Conservation (phyloP, 2,797 vertebrate species). For the Acestrorhynchus altus region DNA sequence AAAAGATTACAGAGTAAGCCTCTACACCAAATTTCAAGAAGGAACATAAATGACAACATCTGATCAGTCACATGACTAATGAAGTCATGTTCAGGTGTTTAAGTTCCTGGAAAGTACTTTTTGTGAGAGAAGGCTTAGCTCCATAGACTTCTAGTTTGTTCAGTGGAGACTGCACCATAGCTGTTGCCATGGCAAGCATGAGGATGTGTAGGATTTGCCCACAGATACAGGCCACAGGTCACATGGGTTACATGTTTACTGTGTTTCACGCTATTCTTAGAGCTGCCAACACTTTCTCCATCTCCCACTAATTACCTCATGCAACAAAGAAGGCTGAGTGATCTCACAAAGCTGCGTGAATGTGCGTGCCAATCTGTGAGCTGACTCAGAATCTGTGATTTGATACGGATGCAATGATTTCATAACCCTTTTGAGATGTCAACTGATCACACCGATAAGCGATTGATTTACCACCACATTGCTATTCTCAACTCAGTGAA, state of each 20-base stretch:
- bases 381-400: slow-evolving; percentile 4
- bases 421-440: slow-evolving; percentile 21
- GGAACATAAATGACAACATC: not conserved
- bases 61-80: not conserved
- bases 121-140: not conserved
- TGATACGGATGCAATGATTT: slow-evolving; percentile 24
- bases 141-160: slow-evolving; percentile 19
- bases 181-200: slow-evolving; percentile 58
- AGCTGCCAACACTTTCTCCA: slow-evolving; percentile 30
- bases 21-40: not conserved
- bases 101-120: not conserved
- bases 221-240: slow-evolving; percentile 42
- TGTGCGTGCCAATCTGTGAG: not conserved
- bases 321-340: not conserved
- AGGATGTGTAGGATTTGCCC: slow-evolving; percentile 48
- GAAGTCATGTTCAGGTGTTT: not conserved
- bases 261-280: slow-evolving; percentile 38
- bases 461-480: slow-evolving; percentile 31
- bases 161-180: slow-evolving; percentile 36
- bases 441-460: slow-evolving; percentile 21
- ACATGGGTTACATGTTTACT: slow-evolving; percentile 33
- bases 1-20: not conserved
- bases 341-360: slow-evolving; percentile 4
- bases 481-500: slow-evolving; percentile 11
- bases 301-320: slow-evolving; percentile 36